These are phyloP conservation scores for Pseudorhiza aurosa DNA, from an alignment of 30 jellyfish, hydroid and myxozoan species.

Conservation along the genomic window DNA sequence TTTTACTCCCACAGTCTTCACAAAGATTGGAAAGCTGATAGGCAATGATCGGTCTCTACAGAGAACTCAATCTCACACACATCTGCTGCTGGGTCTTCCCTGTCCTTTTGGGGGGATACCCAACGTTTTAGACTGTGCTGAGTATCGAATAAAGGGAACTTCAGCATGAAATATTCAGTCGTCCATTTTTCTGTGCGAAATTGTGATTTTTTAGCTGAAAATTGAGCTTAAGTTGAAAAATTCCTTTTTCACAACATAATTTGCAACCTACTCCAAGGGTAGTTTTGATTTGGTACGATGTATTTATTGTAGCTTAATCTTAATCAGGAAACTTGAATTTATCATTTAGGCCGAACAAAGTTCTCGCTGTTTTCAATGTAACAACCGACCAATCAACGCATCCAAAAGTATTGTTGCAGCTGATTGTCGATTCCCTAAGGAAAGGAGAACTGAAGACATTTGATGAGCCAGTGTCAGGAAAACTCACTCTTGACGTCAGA, in stretches of 20 bases:
- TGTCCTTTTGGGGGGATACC: no score
- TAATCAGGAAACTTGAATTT: neutral
- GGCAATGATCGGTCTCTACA: no score
- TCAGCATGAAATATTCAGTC: no score
- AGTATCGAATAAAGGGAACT: no score
- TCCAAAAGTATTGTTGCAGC: constrained; percentile 89
- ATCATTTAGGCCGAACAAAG: constrained; percentile 80
- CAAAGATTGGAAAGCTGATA: no score
- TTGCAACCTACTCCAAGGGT: neutral
- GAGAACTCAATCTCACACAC: no score
- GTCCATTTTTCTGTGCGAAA: no score
- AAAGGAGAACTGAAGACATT: constrained; percentile 83
- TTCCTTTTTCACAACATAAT: neutral
- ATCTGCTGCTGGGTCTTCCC: no score
- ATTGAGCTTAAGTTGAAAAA: neutral
- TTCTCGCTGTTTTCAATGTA: constrained; percentile 81
- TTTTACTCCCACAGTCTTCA: no score
- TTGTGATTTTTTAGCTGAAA: no score
- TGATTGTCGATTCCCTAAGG: constrained; percentile 85
- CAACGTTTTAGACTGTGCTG: no score
- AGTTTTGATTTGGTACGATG: neutral
- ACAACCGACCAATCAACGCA: constrained; percentile 89
- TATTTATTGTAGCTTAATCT: neutral
- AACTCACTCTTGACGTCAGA: constrained; percentile 86
- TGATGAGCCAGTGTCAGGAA: constrained; percentile 87